Percentiles rank a stretch among this genome's conserved stretches.
Evolutionary conservation across 1,140 invertebrate genomes (phyloP).

Genomic region (Linepithema humile): DNA sequence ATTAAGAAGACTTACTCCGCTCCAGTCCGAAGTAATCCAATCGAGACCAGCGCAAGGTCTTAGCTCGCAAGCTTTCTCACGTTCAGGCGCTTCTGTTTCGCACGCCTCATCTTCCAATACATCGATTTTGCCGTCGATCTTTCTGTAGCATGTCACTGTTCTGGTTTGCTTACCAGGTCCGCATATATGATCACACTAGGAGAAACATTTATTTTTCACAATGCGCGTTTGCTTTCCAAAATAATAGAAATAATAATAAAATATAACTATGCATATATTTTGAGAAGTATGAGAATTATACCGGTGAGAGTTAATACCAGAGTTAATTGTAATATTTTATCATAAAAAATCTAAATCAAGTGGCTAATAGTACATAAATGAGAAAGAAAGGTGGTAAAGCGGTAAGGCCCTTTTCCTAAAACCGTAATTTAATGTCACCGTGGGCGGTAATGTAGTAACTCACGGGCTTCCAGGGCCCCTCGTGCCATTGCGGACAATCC

Average conservation of each 20-base stretch:
- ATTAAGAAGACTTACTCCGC: slow-evolving; percentile 88
- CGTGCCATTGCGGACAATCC: slow-evolving; percentile 93
- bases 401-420: no score
- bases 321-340: no score
- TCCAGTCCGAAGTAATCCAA: slow-evolving; percentile 95
- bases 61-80: slow-evolving; percentile 89
- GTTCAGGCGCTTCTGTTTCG: slow-evolving; percentile 87
- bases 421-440: not conserved
- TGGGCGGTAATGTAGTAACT: slow-evolving; percentile 71
- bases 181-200: slow-evolving; percentile 94
- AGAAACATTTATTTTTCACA: slow-evolving; percentile 47
- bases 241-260: no score
- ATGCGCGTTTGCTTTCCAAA: not conserved
- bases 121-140: slow-evolving; percentile 88
- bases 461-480: slow-evolving; percentile 94
- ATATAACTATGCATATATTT: no score
- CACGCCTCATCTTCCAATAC: slow-evolving; percentile 90
- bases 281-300: no score
- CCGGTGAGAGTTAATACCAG: no score
- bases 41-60: slow-evolving; percentile 96
- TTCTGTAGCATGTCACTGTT: slow-evolving; percentile 90
- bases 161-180: slow-evolving; percentile 92
- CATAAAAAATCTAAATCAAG: not conserved
- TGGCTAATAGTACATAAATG: not conserved
- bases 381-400: no score